phyloP scores from a whole-genome alignment of 2,888 invertebrate species.

The Caenorhabditis macrosperma region DNA sequence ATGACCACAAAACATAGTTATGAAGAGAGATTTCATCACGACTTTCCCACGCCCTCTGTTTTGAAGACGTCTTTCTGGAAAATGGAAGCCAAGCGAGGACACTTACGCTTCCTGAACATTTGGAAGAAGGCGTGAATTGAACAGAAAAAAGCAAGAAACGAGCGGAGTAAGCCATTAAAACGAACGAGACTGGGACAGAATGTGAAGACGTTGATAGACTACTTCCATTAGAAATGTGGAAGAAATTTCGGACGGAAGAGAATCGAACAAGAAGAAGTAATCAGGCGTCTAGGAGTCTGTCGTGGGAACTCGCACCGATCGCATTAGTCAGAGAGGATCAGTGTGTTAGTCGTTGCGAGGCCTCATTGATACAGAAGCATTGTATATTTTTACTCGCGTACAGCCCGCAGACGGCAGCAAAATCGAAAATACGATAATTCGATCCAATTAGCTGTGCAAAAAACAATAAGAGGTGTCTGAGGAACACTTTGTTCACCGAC shows the following conservation, averaged over 20 bases:
- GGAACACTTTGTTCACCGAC: too few relatives aligned
- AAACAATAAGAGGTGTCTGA: neutral
- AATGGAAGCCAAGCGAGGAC: too few relatives aligned
- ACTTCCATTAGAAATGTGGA: conserved; percentile 9
- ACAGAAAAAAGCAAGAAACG: neutral
- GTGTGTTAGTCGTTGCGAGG: too few relatives aligned
- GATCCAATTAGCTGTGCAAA: neutral
- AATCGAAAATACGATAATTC: neutral
- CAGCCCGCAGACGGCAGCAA: too few relatives aligned
- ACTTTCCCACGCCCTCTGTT: conserved; percentile 40
- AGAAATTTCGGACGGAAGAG: neutral
- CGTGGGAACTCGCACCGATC: conserved; percentile 5
- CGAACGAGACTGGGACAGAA: neutral
- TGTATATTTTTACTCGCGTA: too few relatives aligned
- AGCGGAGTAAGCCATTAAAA: neutral
- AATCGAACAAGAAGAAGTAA: conserved; percentile 19
- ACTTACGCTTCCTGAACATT: conserved; percentile 9
- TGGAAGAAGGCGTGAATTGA: conserved; percentile 17
- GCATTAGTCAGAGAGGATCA: neutral
- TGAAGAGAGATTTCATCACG: conserved; percentile 12
- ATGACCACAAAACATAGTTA: conserved; percentile 46
- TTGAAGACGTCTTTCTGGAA: conserved; percentile 23
- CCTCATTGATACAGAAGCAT: too few relatives aligned
- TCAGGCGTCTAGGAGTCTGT: conserved; percentile 23
- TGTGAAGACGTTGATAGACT: conserved; percentile 1